A percentile compares a stretch with the other conserved stretches of the same genome.
These are phyloP conservation scores for Acanthochromis polyacanthus DNA, from an alignment of 2,113 vertebrate species.

Conservation along the genomic window DNA sequence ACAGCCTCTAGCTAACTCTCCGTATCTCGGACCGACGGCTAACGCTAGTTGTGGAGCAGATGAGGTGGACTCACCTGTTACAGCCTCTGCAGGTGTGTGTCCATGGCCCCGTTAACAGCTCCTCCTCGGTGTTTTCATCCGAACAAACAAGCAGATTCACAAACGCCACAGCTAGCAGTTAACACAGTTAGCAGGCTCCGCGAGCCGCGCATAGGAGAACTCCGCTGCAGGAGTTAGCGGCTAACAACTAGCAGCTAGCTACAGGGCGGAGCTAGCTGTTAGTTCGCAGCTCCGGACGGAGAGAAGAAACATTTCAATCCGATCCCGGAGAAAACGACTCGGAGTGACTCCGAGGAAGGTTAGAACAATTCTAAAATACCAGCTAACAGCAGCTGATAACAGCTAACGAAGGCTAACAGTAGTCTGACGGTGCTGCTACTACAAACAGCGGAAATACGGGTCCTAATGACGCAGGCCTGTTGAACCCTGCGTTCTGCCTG, in stretches of 20 bases:
- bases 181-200: no score
- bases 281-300: background rate
- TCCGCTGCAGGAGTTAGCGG: no score
- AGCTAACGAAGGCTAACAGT: constrained; percentile 13
- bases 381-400: constrained; percentile 10
- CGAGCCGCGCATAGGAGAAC: no score
- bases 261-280: constrained; percentile 5
- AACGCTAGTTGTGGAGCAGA: background rate
- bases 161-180: constrained; percentile 22
- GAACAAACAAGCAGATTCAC: background rate
- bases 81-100: background rate
- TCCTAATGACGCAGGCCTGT: background rate
- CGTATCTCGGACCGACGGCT: no score
- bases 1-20: background rate
- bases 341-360: background rate
- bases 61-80: constrained; percentile 42
- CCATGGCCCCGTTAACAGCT: constrained; percentile 30
- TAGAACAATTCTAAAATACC: background rate
- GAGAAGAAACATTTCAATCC: background rate
- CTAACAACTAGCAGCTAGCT: constrained; percentile 9
- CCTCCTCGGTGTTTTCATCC: constrained; percentile 26
- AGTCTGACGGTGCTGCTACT: no score
- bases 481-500: no score
- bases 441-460: constrained; percentile 49
- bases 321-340: background rate